Percentiles rank a stretch among this genome's conserved stretches.
Evolutionary conservation across 2,113 vertebrate species (phyloP).

Genomic region (Orientallactaga bullata): DNA sequence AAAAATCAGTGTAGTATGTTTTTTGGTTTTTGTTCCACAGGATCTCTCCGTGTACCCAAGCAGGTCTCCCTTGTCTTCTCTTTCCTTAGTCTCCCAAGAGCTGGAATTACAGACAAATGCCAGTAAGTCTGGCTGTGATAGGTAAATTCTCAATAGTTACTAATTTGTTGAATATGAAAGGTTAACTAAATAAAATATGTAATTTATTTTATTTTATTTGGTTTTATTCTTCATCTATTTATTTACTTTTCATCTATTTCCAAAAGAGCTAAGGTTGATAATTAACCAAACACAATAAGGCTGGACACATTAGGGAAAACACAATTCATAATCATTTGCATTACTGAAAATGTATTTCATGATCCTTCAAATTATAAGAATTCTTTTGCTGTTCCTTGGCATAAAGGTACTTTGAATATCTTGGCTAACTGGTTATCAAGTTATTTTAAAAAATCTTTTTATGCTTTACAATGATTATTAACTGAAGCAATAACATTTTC

Average conservation of each 20-base stretch:
- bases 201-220: background rate
- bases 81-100: too few species aligned
- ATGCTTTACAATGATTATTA: background rate
- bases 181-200: background rate
- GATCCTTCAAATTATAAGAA: background rate
- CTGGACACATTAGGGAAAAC: background rate
- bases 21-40: background rate
- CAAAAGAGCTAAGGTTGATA: background rate
- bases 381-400: background rate
- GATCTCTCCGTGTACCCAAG: background rate
- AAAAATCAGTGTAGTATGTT: background rate
- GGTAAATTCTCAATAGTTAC: background rate
- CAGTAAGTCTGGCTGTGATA: background rate
- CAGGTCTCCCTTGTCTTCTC: background rate
- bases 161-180: background rate
- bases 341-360: background rate
- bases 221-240: background rate
- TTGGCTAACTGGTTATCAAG: background rate
- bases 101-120: background rate
- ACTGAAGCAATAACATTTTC: background rate
- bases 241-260: background rate
- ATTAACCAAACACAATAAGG: background rate
- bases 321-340: background rate
- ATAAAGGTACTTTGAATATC: background rate
- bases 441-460: background rate